Evolutionary conservation across 1,140 invertebrate genomes (phyloP).

Genomic region (Mya arenaria): DNA sequence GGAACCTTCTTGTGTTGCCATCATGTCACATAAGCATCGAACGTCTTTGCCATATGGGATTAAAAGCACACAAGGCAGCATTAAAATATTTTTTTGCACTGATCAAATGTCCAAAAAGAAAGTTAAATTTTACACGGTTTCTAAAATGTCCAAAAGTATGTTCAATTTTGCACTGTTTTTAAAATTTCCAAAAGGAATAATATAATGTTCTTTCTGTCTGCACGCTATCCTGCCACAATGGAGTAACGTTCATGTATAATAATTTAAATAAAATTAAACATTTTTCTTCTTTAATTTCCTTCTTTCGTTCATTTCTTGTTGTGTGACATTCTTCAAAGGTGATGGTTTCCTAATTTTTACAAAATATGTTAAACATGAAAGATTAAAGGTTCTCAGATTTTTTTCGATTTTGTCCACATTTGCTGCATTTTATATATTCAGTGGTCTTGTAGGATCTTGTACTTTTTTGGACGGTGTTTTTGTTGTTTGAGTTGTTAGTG

Average conservation of each 20-base stretch:
- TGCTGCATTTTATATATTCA: conserved; percentile 3
- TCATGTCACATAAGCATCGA: not conserved
- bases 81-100: conserved; percentile 2
- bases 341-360: not conserved
- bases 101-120: not conserved
- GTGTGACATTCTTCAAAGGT: not conserved
- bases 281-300: not conserved
- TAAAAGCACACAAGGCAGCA: conserved; percentile 7
- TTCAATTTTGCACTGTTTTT: too few species aligned
- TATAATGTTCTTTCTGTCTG: not conserved
- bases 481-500: not conserved
- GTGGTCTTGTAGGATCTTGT: conserved; percentile 2
- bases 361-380: conserved; percentile 1
- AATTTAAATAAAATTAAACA: not conserved
- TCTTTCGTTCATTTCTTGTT: conserved; percentile 23
- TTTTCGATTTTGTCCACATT: conserved; percentile 16
- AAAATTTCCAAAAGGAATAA: not conserved
- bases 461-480: conserved; percentile 1
- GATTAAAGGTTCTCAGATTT: not conserved
- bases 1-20: conserved; percentile 48
- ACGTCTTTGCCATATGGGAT: conserved; percentile 3
- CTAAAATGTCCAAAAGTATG: too few species aligned
- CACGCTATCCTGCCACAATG: conserved; percentile 13
- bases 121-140: too few species aligned
- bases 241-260: too few species aligned